These are phyloP conservation scores for Kryptopterus vitreolus DNA, from an alignment of 2,797 vertebrate species.

Conservation along the genomic window DNA sequence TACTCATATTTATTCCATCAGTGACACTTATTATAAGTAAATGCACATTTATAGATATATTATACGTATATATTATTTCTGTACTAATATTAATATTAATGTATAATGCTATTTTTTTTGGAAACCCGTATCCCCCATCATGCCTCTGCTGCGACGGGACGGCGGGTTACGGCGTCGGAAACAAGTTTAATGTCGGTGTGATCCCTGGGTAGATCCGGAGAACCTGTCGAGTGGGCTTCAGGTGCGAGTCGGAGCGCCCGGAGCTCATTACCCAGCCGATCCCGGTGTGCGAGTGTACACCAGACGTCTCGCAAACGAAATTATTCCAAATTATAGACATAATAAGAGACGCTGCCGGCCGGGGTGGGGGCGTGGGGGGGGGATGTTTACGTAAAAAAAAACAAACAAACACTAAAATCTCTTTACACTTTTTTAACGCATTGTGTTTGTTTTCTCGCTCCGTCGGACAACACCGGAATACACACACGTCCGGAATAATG, in stretches of 20 bases:
- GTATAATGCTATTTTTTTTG: too few relatives aligned
- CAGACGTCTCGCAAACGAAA: background rate
- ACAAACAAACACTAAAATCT: background rate
- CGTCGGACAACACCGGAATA: background rate
- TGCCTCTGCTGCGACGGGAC: background rate
- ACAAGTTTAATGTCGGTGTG: background rate
- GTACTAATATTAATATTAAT: too few relatives aligned
- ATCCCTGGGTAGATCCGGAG: background rate
- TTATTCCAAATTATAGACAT: background rate
- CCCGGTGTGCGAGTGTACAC: background rate
- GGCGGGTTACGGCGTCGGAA: background rate
- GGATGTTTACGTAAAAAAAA: background rate
- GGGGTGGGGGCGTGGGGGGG: too few relatives aligned
- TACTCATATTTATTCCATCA: too few relatives aligned
- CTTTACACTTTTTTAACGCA: background rate
- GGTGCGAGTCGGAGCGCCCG: background rate
- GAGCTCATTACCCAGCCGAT: constrained; percentile 5
- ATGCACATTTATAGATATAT: too few relatives aligned
- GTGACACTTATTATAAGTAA: too few relatives aligned
- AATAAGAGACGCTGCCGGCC: background rate
- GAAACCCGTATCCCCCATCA: background rate
- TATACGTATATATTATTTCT: too few relatives aligned
- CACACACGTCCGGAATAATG: background rate
- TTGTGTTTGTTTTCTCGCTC: background rate
- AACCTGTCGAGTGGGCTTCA: background rate